Percentiles rank a stretch among this genome's conserved stretches.
These are phyloP conservation scores for Melanitta fusca DNA, from an alignment of 2,797 vertebrate genomes.

Conservation along the genomic window DNA sequence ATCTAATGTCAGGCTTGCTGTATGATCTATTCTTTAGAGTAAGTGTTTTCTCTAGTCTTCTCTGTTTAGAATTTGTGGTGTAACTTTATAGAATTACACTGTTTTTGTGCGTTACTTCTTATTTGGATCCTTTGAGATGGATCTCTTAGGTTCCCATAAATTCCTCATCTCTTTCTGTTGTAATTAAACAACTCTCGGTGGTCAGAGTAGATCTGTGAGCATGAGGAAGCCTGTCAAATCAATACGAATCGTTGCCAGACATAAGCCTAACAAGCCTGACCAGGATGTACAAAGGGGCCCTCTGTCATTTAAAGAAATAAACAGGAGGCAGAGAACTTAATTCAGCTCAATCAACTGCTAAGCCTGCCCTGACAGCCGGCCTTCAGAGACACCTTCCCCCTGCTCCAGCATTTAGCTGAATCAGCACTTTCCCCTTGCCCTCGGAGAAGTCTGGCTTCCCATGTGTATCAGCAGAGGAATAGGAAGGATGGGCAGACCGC, in stretches of 20 bases:
- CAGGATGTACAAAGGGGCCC: not conserved
- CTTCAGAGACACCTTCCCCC: not conserved
- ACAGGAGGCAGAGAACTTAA: conserved; percentile 37
- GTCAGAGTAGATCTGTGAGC: not conserved
- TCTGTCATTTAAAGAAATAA: conserved; percentile 27
- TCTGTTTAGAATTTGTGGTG: not conserved
- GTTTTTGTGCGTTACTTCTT: not conserved
- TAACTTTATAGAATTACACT: not conserved
- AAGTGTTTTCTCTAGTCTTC: not conserved
- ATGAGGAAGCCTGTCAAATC: conserved; percentile 24
- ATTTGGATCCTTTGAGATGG: not conserved
- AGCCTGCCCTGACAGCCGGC: not conserved
- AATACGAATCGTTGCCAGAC: conserved; percentile 1
- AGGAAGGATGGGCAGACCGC: fast-evolving
- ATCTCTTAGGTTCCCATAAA: not conserved
- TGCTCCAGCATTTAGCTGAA: not conserved
- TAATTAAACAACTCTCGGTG: conserved; percentile 14
- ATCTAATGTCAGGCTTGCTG: not conserved
- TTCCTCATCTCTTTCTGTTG: not conserved
- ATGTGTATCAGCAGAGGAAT: fast-evolving
- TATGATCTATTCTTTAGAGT: not conserved
- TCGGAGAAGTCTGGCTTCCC: not conserved
- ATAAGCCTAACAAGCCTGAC: conserved; percentile 38
- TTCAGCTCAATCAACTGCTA: conserved; percentile 32
- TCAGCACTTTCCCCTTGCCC: not conserved